Base-by-base conservation (phyloP, 2,113 vertebrate genomes). In the Heloderma charlesbogerti region DNA sequence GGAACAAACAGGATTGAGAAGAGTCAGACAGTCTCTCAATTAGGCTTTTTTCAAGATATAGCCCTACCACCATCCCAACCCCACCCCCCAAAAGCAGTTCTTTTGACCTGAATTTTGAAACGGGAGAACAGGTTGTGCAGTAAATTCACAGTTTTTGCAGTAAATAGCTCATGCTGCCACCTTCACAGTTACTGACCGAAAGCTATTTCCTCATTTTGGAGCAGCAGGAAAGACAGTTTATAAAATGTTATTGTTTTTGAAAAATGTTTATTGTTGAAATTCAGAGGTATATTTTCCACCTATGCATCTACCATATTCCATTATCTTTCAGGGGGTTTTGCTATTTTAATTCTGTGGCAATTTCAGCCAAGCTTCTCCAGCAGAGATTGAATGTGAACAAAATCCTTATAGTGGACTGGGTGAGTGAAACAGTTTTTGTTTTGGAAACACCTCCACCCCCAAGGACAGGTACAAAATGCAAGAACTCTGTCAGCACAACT, bases 331-430 rank as follows among this genome's bases (percentile, higher is more conserved):
- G 99, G 99, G 99, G 99, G n/a, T 99, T 99, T 97, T 99, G 99
- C 97, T 99, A 99, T 95, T 99, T 99, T 96, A 99, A 99, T 96
- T 99, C 99, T 0, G 99, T 99, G 83, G 99, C 99, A 88, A 99
- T 99, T 1, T 98, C 99, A 91, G 98, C 99, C 87, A 99, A 99
- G 89, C 98, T 99, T 84, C 97, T 99, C 87, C 99, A 99, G 95
- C 99, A 99, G 96, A 98, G 98, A 91, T 97, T 99, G 93, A 99
- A 98, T 0, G 98, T 99, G 97, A 99, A 98, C 96, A 99, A 99
- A 97, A 98, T 99, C 96, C 98, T 99, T 91, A 99, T 99, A 1
- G 98, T 99, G 94, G 99, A 99, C 97, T 99, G 99, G 99, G 99
- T 99, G 95, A 98, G 99, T 98, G 45, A 93, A 91, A n/a, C 1